Percentiles rank a stretch among this genome's conserved stretches.
Evolutionary conservation across 2,797 vertebrate species (phyloP).

Genomic region (Varecia variegata): DNA sequence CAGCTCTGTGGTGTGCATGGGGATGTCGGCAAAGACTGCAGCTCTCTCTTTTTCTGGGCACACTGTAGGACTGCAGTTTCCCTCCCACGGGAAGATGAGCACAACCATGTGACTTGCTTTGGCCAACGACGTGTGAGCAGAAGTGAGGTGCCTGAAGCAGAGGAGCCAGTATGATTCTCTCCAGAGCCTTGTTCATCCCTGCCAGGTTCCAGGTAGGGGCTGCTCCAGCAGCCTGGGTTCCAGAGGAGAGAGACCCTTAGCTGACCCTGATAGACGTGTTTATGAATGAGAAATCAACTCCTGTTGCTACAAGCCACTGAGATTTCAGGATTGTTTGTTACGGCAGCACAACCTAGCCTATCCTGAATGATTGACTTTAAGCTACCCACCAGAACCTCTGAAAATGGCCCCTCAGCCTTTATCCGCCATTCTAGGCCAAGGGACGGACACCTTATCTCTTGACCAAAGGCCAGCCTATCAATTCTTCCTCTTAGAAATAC

Average conservation of each 20-base stretch:
- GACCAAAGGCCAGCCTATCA: background rate
- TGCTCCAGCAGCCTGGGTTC: background rate
- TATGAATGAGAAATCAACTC: background rate
- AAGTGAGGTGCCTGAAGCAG: background rate
- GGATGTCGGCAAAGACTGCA: background rate
- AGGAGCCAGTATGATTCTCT: background rate
- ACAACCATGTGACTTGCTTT: background rate
- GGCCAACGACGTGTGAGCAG: background rate
- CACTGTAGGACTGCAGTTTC: background rate
- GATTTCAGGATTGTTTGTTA: background rate
- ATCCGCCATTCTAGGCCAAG: background rate
- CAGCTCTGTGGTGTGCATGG: background rate
- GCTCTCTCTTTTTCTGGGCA: background rate
- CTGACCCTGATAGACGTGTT: rapidly evolving
- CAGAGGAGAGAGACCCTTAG: background rate
- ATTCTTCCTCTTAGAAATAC: background rate
- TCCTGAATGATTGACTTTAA: too few relatives aligned
- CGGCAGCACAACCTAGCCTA: background rate
- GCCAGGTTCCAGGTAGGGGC: background rate
- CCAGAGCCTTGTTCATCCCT: background rate
- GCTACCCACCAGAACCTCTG: background rate
- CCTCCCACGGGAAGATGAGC: background rate
- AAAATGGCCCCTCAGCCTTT: background rate
- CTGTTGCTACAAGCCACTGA: background rate
- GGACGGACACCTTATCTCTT: background rate